Evolutionary conservation across 2,888 invertebrate genomes (phyloP), one percentile per base, ranked within the genome.

Genomic region (Tachina fera): DNA sequence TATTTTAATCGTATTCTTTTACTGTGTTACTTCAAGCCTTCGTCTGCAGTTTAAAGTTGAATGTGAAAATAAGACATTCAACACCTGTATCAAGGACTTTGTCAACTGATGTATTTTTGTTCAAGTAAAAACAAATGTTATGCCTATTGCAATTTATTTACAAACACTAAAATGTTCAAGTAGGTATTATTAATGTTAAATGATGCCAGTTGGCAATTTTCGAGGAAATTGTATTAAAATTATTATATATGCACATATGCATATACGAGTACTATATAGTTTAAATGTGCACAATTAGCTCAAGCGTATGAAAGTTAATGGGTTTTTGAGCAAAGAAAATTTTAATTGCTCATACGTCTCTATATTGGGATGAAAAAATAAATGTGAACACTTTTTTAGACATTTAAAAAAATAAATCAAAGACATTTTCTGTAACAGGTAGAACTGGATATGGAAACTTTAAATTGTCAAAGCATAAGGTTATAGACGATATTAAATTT

Each of bases 41-140:
- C 11, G 72, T 72, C 71, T 76, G 67, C 4, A 70, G 19, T 61
- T 72, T 63, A 31, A 47, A 45, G 22, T 61, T 70, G 31, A 31
- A 31, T 31, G 31, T 31, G 6, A 31, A 31, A 31, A 31, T 39
- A 79, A 19, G 49, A 58, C 31, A 75, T 47, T 71, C 67, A 60
- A 71, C 80, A 84, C 76, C 81, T 85, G 81, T n/a, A 74, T 74
- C 70, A 80, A 80, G 84, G 70, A 39, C 60, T 14, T 16, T 70
- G 58, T 71, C 41, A 47, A 58, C 3, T 11, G 13, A 19, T 63
- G 43, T 45, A 39, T 19, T 10, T 41, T 51, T 39, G 11, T 39
- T 43, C 9, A 49, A 74, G 41, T 74, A 51, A 60, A 80, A 60
- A 51, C n/a, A 58, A 68, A 53, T 68, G 49, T 49, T 43, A 41